Conservation (phyloP, 2,797 vertebrate species). For the Lycodopsis pacificus region DNA sequence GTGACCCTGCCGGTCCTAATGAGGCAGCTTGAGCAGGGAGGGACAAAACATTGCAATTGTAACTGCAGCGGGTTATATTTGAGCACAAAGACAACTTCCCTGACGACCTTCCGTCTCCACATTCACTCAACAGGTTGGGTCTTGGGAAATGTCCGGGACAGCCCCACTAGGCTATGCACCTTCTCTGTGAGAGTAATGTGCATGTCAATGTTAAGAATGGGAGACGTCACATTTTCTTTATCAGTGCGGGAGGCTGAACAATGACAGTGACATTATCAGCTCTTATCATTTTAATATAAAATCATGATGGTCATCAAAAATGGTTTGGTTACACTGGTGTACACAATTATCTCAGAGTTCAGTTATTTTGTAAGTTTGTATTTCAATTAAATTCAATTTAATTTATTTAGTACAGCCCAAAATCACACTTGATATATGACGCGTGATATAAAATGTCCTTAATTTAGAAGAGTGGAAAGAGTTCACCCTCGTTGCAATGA, state of each 20-base stretch:
- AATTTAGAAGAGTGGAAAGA: neutral
- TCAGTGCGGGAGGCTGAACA: neutral
- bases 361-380: neutral
- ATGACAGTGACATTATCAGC: neutral
- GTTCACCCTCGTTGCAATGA: neutral
- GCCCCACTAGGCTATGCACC: neutral
- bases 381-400: no score
- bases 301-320: neutral
- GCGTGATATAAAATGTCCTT: neutral
- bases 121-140: slow-evolving; percentile 1
- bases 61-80: neutral
- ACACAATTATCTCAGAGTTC: slow-evolving; percentile 4
- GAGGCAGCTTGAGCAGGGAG: neutral
- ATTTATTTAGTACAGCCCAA: no score
- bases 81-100: neutral
- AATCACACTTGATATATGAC: neutral
- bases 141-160: neutral
- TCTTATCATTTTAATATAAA: slow-evolving; percentile 8
- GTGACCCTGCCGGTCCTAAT: slow-evolving; percentile 24
- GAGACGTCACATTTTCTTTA: neutral
- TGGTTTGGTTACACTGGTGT: neutral
- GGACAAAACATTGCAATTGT: neutral
- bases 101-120: neutral
- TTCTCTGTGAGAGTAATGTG: neutral
- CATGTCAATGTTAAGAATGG: neutral